These are phyloP conservation scores for Calidris pugnax DNA, from an alignment of 2,113 vertebrate species.

Conservation along the genomic window DNA sequence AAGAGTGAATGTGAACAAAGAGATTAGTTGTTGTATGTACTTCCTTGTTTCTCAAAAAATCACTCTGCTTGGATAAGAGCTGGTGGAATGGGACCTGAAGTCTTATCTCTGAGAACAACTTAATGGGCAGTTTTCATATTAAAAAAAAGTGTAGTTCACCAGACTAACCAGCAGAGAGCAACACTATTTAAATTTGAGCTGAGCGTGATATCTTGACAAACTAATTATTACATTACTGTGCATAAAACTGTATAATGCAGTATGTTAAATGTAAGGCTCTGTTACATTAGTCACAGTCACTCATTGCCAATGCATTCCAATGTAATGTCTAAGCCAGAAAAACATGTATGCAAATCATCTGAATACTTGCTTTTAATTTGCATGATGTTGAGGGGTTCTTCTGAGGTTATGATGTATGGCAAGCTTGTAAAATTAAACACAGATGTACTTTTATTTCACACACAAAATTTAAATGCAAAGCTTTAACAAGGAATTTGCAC, in stretches of 20 bases:
- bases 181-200: conserved; percentile 56
- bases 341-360: conserved; percentile 62
- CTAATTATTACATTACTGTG: conserved; percentile 61
- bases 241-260: conserved; percentile 53
- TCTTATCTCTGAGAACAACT: not conserved
- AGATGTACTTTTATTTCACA: conserved; percentile 55
- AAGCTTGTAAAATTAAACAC: conserved; percentile 46
- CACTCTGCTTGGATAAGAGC: not conserved
- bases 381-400: conserved; percentile 56
- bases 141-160: conserved; percentile 4
- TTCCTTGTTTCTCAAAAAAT: not conserved
- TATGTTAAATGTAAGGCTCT: conserved; percentile 53
- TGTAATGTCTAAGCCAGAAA: conserved; percentile 56
- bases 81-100: not conserved
- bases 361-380: conserved; percentile 62
- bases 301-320: conserved; percentile 57
- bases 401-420: conserved; percentile 51
- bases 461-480: conserved; percentile 31
- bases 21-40: not conserved
- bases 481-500: conserved; percentile 32
- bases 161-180: conserved; percentile 65
- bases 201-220: conserved; percentile 9
- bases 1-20: not conserved
- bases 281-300: conserved; percentile 56
- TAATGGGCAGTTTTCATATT: not conserved